Conservation (phyloP, 2,797 vertebrate species). For the Microctenopoma lineatum region DNA sequence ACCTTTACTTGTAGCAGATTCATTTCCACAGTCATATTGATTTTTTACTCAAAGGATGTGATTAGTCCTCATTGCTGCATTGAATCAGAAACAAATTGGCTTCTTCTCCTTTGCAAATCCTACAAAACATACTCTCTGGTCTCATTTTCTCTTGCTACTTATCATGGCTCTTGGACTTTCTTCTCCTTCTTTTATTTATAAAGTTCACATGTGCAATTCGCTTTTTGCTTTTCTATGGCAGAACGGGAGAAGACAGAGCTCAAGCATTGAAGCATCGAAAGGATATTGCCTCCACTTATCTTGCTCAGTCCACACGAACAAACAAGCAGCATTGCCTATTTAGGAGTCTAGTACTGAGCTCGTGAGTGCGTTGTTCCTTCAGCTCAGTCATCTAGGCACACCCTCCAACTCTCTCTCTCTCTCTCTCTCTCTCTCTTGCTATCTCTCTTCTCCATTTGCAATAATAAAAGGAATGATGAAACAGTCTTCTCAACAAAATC, state of each 20-base stretch:
- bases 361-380: constrained; percentile 40
- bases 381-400: constrained; percentile 34
- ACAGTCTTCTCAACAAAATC: constrained; percentile 23
- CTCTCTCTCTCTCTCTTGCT: not conserved
- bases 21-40: not conserved
- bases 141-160: not conserved
- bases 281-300: constrained; percentile 36
- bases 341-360: constrained; percentile 62
- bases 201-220: constrained; percentile 3
- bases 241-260: not conserved
- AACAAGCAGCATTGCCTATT: constrained; percentile 76
- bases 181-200: constrained; percentile 7
- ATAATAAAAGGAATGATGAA: constrained; percentile 55
- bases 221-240: not conserved
- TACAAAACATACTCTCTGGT: not conserved
- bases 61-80: not conserved
- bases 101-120: not conserved
- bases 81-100: not conserved
- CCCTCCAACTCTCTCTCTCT: constrained; percentile 12
- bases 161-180: not conserved
- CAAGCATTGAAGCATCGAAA: constrained; percentile 17
- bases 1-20: not conserved
- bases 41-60: not conserved
- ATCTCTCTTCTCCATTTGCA: constrained; percentile 35
- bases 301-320: constrained; percentile 28